Evolutionary conservation across 2,888 invertebrate genomes (phyloP), one percentile per base, ranked within the genome.

Genomic region (Malacosoma neustria): DNA sequence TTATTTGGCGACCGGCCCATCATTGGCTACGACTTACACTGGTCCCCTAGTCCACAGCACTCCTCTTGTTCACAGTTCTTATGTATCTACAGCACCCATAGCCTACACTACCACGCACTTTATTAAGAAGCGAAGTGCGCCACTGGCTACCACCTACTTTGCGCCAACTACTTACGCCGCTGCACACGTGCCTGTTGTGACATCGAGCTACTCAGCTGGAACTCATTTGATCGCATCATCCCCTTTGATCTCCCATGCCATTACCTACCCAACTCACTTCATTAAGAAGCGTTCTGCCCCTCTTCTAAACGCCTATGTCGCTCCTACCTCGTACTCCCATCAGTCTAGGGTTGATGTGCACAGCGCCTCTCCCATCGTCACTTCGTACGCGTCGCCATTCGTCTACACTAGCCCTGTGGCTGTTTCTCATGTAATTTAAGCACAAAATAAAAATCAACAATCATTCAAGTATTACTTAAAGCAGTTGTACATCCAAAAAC

Each of bases 271-370:
- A 4, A 41, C 64, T 4, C 72, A 74, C 39, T 57, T 66, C 11
- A 75, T 75, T 38, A 74, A 76, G 58, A 72, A 76, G 46, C 61
- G 71, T 3, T 72, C 72, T 4, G 63, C 58, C 33, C 54, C 52
- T 33, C 41, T 61, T 12, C 40, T 60, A 22, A 47, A 51, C 35
- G 38, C 70, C 3, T 60, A 61, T 48, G 34, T 65, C 9, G 61
- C 67, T 7, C 67, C 72, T 11, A 45, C 66, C n/a, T 46, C 72
- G 1, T 58, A 52, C 42, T 64, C 70, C 3, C 57, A 57, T 11
- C 65, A 68, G 42, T 66, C 68, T 29, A 58, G 72, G 41, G 48
- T 71, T 14, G 71, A 71, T 37, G 42, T 60, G 38, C 57, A 61
- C 5, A 49, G 53, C 15, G 44, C 59, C 15, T 49, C 66, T 36